These are phyloP conservation scores for Pterocles burchelli DNA, from an alignment of 2,113 vertebrate species.

Conservation along the genomic window DNA sequence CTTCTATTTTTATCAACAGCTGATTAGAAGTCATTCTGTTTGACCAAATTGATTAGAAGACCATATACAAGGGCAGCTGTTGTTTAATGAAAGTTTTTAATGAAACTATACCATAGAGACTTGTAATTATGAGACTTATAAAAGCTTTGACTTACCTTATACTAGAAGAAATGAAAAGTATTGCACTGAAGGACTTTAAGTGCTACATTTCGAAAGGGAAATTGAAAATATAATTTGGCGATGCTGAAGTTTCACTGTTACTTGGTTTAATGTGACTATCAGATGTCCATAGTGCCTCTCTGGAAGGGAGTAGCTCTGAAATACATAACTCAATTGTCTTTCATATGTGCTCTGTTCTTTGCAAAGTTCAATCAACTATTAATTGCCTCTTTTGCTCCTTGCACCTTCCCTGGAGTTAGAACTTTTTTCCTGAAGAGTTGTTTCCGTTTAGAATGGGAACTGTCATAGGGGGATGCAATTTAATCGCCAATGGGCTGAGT, in stretches of 20 bases:
- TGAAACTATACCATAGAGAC: conserved; percentile 83
- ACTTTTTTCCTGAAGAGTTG: neutral
- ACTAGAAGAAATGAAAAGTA: conserved; percentile 36
- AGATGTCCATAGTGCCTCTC: neutral
- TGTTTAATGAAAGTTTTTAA: conserved; percentile 87
- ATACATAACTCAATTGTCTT: neutral
- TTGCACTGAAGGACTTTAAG: conserved; percentile 70
- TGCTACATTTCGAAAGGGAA: conserved; percentile 62
- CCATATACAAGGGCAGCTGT: conserved; percentile 86
- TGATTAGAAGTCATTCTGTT: conserved; percentile 95
- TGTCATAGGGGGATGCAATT: neutral
- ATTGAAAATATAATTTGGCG: conserved; percentile 55
- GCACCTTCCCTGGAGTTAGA: neutral
- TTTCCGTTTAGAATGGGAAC: neutral
- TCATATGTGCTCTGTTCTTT: neutral
- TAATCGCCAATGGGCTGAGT: neutral
- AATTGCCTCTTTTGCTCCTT: neutral
- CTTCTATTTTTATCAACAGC: conserved; percentile 99
- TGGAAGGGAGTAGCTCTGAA: conserved; percentile 10
- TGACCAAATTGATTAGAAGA: conserved; percentile 87
- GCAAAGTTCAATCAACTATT: neutral
- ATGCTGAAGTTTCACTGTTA: conserved; percentile 32
- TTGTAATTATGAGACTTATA: conserved; percentile 81
- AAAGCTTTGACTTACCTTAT: conserved; percentile 82
- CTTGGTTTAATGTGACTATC: conserved; percentile 23